Conservation (phyloP, 2,113 vertebrate genomes). For the Sus scrofa region T2T-Sscrofa CM000826.6:27726001-27726500, state of each 20-base stretch:
- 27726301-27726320: conserved; percentile 13
- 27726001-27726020: neutral
- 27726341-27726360: conserved; percentile 57
- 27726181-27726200: neutral
- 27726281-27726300: conserved; percentile 23
- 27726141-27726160: neutral
- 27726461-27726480: conserved; percentile 68
- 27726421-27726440: conserved; percentile 48
- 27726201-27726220: neutral
- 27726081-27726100: neutral
- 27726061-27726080: neutral
- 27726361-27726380: conserved; percentile 66
- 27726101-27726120: neutral
- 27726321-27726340: conserved; percentile 20
- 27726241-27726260: neutral
- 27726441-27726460: conserved; percentile 62
- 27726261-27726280: neutral
- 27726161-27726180: neutral
- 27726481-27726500: conserved; percentile 57
- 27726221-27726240: neutral
- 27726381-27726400: conserved; percentile 75
- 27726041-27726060: neutral
- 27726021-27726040: neutral
- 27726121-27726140: neutral
- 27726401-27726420: conserved; percentile 49